Conservation (phyloP, 2,797 vertebrate species). For the Pipistrellus nathusii region DNA sequence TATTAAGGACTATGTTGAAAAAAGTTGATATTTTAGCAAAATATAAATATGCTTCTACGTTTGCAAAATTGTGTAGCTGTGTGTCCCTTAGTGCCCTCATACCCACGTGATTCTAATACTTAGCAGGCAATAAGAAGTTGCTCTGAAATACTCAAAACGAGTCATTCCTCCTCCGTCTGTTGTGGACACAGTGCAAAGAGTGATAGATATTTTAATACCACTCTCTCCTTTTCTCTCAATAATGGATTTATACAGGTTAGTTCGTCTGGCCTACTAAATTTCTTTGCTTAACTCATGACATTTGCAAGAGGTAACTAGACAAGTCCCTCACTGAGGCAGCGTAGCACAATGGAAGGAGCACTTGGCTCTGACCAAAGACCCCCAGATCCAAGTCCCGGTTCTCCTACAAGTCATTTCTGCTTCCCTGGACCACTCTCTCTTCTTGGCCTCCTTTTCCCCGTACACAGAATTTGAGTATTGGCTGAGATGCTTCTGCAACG, state of each 20-base stretch:
- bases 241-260: not conserved
- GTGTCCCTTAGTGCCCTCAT: not conserved
- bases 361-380: not conserved
- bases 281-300: conserved; percentile 4
- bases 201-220: not conserved
- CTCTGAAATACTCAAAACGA: conserved; percentile 42
- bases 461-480: not conserved
- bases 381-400: not conserved
- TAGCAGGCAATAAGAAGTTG: not conserved
- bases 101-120: not conserved
- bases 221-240: conserved; percentile 2
- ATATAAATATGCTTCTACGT: not conserved
- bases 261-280: not conserved
- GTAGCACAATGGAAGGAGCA: not conserved
- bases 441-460: not conserved
- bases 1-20: conserved; percentile 56
- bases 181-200: not conserved
- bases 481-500: not conserved
- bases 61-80: not conserved
- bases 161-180: not conserved
- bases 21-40: not conserved
- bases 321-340: not conserved
- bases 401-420: not conserved
- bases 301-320: not conserved
- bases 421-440: not conserved